phyloP scores from a whole-genome alignment of 2,113 vertebrate genomes.

The Mirounga angustirostris region DNA sequence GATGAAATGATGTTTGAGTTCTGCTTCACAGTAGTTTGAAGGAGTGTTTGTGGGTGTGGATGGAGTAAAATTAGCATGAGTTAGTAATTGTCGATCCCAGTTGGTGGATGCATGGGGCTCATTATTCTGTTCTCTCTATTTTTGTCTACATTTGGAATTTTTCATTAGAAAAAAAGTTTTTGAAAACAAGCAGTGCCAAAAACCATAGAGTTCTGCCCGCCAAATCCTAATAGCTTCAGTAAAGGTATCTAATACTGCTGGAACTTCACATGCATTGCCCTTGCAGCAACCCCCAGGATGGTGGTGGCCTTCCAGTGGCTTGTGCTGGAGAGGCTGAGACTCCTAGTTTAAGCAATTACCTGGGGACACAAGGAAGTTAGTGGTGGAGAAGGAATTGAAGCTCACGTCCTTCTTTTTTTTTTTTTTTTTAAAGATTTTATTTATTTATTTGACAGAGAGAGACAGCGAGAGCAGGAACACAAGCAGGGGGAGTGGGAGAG shows the following conservation, averaged over 20 bases:
- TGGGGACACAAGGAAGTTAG: fast-evolving
- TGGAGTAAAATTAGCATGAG: fast-evolving
- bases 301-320: fast-evolving
- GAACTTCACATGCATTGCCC: fast-evolving
- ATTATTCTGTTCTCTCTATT: neutral
- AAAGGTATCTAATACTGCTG: fast-evolving
- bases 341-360: fast-evolving
- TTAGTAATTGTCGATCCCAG: fast-evolving
- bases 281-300: fast-evolving
- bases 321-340: fast-evolving
- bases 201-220: fast-evolving
- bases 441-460: too few species aligned
- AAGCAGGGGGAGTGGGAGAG: too few species aligned
- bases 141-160: neutral
- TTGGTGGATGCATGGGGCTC: fast-evolving
- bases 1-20: neutral
- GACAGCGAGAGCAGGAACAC: too few species aligned
- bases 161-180: neutral
- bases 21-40: neutral
- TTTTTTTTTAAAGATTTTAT: too few species aligned
- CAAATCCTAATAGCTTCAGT: fast-evolving
- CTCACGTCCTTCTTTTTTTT: neutral
- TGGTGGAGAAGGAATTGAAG: neutral
- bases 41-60: neutral
- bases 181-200: neutral